Conservation (phyloP, 1,140 invertebrate genomes). For the Sycophila sp. region DNA sequence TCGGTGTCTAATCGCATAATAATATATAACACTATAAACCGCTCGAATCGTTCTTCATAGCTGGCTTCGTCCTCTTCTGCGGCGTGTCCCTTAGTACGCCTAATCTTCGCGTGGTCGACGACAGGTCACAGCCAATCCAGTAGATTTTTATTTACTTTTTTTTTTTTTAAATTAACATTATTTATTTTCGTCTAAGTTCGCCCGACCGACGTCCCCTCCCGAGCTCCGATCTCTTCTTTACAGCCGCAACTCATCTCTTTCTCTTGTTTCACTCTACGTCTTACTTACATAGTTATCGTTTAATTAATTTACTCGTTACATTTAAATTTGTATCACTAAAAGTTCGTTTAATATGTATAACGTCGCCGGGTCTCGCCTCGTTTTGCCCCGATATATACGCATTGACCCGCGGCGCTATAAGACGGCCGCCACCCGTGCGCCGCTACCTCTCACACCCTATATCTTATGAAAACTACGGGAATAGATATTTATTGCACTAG, state of each 20-base stretch:
- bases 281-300: constrained; percentile 32
- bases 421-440: not conserved
- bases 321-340: constrained; percentile 37
- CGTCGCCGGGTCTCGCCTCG: constrained; percentile 6
- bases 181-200: constrained; percentile 45
- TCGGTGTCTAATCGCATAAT: not conserved
- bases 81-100: not conserved
- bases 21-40: no score
- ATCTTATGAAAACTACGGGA: constrained; percentile 41
- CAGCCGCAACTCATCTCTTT: constrained; percentile 37
- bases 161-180: no score
- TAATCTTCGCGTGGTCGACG: constrained; percentile 39
- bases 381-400: not conserved
- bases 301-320: constrained; percentile 33
- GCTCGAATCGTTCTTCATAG: no score
- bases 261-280: constrained; percentile 43
- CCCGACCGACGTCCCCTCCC: constrained; percentile 30
- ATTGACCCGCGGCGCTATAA: not conserved
- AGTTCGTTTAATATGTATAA: constrained; percentile 37
- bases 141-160: constrained; percentile 26
- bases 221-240: constrained; percentile 12
- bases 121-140: constrained; percentile 58
- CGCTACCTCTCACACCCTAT: not conserved
- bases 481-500: constrained; percentile 39
- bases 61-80: not conserved